Base-by-base conservation (phyloP, 2,888 invertebrate genomes). In the Vesta saturnalis region DNA sequence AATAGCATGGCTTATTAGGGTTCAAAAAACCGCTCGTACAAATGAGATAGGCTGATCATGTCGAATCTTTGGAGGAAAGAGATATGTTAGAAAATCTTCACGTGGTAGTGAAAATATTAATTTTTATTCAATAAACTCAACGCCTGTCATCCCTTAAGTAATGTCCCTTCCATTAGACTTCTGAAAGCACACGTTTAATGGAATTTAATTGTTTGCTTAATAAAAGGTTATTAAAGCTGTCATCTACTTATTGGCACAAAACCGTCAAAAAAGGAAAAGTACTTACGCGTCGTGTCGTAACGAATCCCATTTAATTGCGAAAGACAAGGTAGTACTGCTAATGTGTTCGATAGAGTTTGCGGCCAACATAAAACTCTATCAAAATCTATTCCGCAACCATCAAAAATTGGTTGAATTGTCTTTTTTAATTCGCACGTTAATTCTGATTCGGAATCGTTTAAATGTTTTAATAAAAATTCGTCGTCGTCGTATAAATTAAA, bases 351-450 rank as follows among this genome's bases (percentile, higher is more conserved):
- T 0, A 87, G 85, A 2, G 94, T 93, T 15, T 89, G 86, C 12
- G 92, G 93, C 95, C 94, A 95, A 82, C 94, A 95, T 43, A 94
- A 85, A 69, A 94, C 84, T 2, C 89, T 88, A 79, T 94, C 94
- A 60, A 72, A 77, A 62, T 73, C 73, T 14, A 72, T 69, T 10
- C 70, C 71, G 66, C 77, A 77, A 21, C 74, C 74, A 52, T 70
- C 61, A 8, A 49, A 39, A 14, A 64, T 23, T n/a, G 67, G 69
- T 23, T 60, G 43, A 16, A 73, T 49, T 39, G 69, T 73, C 55
- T 73, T 76, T 56, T 70, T 72, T 23, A 73, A 55, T 58, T 75
- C 74, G 66, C 77, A 77, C 16, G 65, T 66, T 21, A 75, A 58
- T 62, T 73, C 74, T 1, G 68, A 19, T 30, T 75, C 70, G 39